Evolutionary conservation across 2,113 vertebrate genomes (phyloP).

Genomic region (Perca flavescens): DNA sequence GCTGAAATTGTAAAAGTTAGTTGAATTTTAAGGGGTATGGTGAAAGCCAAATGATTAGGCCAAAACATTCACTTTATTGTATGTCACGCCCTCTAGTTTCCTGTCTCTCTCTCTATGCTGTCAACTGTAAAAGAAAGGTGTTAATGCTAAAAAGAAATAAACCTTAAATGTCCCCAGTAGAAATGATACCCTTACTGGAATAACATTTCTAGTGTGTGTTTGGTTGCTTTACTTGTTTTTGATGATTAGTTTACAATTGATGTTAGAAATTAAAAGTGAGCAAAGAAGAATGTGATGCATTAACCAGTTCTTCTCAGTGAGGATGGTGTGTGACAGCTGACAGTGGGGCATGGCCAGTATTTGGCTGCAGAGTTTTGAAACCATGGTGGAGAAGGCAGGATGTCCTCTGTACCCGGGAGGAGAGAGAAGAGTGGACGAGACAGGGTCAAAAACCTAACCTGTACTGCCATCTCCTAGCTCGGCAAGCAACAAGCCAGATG

Average conservation of each 20-base stretch:
- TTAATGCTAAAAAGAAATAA: neutral
- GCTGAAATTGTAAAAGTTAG: too few species aligned
- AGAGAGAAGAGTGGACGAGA: constrained; percentile 87
- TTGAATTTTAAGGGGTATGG: too few species aligned
- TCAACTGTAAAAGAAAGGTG: neutral
- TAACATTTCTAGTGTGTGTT: neutral
- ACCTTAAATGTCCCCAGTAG: neutral
- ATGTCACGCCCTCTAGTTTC: neutral
- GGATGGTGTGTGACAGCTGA: constrained; percentile 93
- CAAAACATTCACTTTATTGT: neutral
- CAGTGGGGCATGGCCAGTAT: constrained; percentile 91
- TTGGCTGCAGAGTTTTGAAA: constrained; percentile 90
- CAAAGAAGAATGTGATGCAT: neutral
- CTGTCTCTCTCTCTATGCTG: neutral
- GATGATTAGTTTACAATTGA: neutral
- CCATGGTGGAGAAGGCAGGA: constrained; percentile 89
- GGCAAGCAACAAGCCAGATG: neutral
- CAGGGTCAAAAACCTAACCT: too few species aligned
- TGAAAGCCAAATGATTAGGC: too few species aligned
- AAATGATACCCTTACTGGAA: neutral
- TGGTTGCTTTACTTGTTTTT: neutral
- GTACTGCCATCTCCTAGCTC: too few species aligned
- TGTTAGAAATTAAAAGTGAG: neutral
- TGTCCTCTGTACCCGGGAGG: constrained; percentile 91
- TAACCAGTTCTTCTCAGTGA: constrained; percentile 97